A percentile compares a stretch with the other conserved stretches of the same genome.
phyloP scores from a whole-genome alignment of 2,888 invertebrate species.

The Conistra vaccinii region DNA sequence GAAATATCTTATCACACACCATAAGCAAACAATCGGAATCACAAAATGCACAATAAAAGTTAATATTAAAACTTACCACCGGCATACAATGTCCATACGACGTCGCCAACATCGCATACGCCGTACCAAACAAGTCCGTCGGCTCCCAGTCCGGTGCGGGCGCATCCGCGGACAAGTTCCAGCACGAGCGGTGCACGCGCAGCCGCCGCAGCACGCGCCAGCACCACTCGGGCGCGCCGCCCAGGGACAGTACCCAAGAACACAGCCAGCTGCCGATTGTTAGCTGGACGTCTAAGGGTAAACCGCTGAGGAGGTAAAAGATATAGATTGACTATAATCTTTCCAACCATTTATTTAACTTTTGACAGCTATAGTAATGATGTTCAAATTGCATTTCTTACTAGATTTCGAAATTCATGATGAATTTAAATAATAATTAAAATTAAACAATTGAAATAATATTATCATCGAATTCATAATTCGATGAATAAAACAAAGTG shows the following conservation, averaged over 20 bases:
- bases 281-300: constrained; percentile 79
- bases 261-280: constrained; percentile 79
- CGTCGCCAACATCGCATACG: constrained; percentile 77
- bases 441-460: too few relatives aligned
- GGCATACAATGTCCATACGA: constrained; percentile 87
- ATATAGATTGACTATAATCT: too few relatives aligned
- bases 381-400: too few relatives aligned
- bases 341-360: too few relatives aligned
- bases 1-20: background rate
- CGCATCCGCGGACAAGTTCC: constrained; percentile 75
- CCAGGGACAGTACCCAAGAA: constrained; percentile 38
- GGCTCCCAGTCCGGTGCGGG: constrained; percentile 71
- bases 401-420: too few relatives aligned
- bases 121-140: constrained; percentile 70
- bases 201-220: constrained; percentile 79
- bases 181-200: constrained; percentile 78
- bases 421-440: too few relatives aligned
- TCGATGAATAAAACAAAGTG: too few relatives aligned
- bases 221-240: constrained; percentile 74
- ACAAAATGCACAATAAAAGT: background rate
- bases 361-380: too few relatives aligned
- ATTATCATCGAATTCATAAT: too few relatives aligned
- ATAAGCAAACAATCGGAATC: background rate
- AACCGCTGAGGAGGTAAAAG: constrained; percentile 75
- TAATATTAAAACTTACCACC: constrained; percentile 74